Percentiles rank a stretch among this genome's conserved stretches.
These are phyloP conservation scores for Entelurus aequoreus DNA, from an alignment of 2,113 vertebrate genomes.

Conservation along the genomic window DNA sequence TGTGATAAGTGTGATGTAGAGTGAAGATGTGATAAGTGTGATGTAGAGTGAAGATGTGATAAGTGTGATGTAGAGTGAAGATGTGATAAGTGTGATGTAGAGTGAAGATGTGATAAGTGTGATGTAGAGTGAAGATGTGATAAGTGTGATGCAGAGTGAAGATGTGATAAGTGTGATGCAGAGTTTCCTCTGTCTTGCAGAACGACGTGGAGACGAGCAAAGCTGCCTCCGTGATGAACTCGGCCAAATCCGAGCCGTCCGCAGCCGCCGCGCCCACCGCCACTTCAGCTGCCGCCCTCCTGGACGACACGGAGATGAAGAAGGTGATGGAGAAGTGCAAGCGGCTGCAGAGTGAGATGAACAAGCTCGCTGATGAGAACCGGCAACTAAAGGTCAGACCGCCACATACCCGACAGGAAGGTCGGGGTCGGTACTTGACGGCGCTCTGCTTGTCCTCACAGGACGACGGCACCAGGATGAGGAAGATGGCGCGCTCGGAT, in stretches of 20 bases:
- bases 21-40: too few species aligned
- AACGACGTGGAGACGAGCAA: constrained; percentile 85
- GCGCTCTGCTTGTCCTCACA: constrained; percentile 40
- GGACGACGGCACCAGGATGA: constrained; percentile 89
- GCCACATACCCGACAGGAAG: not conserved
- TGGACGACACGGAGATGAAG: constrained; percentile 85
- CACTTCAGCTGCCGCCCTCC: constrained; percentile 39
- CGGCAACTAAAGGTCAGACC: constrained; percentile 83
- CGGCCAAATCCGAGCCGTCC: constrained; percentile 77
- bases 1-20: too few species aligned
- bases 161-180: too few species aligned
- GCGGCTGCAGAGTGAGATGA: constrained; percentile 85
- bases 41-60: too few species aligned
- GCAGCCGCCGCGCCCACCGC: constrained; percentile 53
- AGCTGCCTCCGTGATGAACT: constrained; percentile 73
- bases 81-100: too few species aligned
- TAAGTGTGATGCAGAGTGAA: too few species aligned
- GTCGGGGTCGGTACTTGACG: not conserved
- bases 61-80: too few species aligned
- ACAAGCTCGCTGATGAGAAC: constrained; percentile 90
- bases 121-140: too few species aligned
- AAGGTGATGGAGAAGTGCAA: constrained; percentile 93
- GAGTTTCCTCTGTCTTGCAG: constrained; percentile 56
- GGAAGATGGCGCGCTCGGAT: constrained; percentile 85
- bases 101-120: too few species aligned